Evolutionary conservation across 1,140 invertebrate genomes (phyloP).

Genomic region (Brevipalpus yothersi): DNA sequence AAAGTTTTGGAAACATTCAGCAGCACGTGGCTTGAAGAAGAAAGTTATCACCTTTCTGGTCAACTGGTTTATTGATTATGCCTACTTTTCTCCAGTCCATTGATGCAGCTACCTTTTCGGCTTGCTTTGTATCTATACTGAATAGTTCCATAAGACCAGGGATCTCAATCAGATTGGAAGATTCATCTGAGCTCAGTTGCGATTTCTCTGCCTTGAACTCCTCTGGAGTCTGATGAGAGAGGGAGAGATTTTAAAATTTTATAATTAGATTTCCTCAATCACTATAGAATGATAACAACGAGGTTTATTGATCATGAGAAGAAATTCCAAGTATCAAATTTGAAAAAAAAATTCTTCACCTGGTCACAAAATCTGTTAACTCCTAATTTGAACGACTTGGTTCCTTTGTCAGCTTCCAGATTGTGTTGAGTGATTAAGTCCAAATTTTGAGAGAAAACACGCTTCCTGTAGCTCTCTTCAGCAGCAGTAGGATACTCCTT

Average conservation of each 20-base stretch:
- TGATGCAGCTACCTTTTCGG: neutral
- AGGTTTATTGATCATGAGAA: neutral
- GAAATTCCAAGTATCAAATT: neutral
- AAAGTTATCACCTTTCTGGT: neutral
- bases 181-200: neutral
- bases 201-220: neutral
- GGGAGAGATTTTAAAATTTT: no score
- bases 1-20: no score
- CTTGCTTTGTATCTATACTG: neutral
- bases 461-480: slow-evolving; percentile 57
- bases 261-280: neutral
- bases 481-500: slow-evolving; percentile 24
- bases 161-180: neutral
- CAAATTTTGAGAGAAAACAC: slow-evolving; percentile 63
- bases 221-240: neutral
- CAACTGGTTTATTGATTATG: neutral
- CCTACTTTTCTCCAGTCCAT: neutral
- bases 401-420: neutral
- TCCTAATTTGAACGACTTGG: neutral
- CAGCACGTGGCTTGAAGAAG: no score
- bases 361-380: neutral
- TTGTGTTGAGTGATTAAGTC: slow-evolving; percentile 36
- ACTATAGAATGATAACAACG: neutral
- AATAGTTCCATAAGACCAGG: neutral
- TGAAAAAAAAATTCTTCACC: neutral